These are phyloP conservation scores for Drosophila setosimentum DNA, from an alignment of 2,888 invertebrate genomes.

Conservation along the genomic window DNA sequence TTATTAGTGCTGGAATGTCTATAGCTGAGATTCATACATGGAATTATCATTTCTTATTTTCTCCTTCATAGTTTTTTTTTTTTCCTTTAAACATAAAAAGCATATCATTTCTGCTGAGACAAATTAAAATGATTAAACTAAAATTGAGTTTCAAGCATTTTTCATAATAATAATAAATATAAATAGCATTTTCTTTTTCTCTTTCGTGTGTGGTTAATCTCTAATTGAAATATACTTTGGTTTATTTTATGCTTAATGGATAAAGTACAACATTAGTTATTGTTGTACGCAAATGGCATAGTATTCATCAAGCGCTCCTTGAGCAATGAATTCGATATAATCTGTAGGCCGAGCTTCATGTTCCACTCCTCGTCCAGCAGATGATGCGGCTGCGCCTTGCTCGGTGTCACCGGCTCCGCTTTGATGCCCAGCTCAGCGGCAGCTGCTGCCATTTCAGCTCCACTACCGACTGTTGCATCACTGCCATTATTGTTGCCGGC, in stretches of 20 bases:
- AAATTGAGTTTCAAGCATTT: conserved; percentile 15
- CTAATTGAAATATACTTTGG: conserved; percentile 46
- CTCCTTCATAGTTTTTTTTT: not conserved
- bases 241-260: conserved; percentile 24
- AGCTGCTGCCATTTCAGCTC: conserved; percentile 29
- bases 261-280: conserved; percentile 72
- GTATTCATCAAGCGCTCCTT: conserved; percentile 85
- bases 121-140: conserved; percentile 47
- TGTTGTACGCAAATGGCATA: conserved; percentile 85
- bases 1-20: conserved; percentile 53
- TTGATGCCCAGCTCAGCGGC: conserved; percentile 61
- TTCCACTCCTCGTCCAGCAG: conserved; percentile 84
- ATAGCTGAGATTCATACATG: conserved; percentile 41
- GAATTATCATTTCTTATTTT: conserved; percentile 15
- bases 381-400: conserved; percentile 61
- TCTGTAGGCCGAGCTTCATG: conserved; percentile 85
- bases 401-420: conserved; percentile 73
- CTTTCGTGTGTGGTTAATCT: not conserved
- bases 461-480: conserved; percentile 8
- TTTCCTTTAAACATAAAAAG: conserved; percentile 18
- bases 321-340: conserved; percentile 84
- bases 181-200: conserved; percentile 22
- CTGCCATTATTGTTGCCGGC: conserved; percentile 55
- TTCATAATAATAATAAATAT: conserved; percentile 45
- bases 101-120: conserved; percentile 20